Conservation (phyloP, 2,797 vertebrate species). For the Ctenopoma kingsleyae region DNA sequence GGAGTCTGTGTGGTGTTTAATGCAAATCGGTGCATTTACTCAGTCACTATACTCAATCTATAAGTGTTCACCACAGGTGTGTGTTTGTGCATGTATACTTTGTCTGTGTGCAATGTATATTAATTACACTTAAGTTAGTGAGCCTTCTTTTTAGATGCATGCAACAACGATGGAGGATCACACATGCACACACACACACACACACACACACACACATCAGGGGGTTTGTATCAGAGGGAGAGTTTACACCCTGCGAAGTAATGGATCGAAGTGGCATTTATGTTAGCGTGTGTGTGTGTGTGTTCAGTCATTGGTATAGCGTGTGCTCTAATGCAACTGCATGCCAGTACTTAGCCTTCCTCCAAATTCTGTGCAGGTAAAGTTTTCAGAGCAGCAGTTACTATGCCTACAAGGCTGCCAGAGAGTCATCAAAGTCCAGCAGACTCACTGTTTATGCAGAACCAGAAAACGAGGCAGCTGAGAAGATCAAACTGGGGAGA, state of each 20-base stretch:
- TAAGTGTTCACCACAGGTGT: not conserved
- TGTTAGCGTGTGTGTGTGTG: conserved; percentile 22
- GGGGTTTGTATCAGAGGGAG: conserved; percentile 32
- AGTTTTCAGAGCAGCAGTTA: conserved; percentile 49
- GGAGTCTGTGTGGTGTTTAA: conserved; percentile 2
- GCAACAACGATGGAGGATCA: conserved; percentile 17
- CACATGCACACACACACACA: not conserved
- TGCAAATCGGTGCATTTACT: conserved; percentile 22
- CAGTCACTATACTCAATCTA: conserved; percentile 2
- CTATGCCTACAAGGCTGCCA: conserved; percentile 55
- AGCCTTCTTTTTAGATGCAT: conserved; percentile 14
- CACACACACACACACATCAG: conserved; percentile 2
- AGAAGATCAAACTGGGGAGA: conserved; percentile 50
- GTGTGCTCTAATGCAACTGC: not conserved
- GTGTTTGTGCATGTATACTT: not conserved
- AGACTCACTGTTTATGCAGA: conserved; percentile 57
- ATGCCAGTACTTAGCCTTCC: conserved; percentile 30
- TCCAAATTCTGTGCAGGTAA: conserved; percentile 30
- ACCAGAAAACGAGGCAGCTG: conserved; percentile 37
- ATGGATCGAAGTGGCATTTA: conserved; percentile 40
- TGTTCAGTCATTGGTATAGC: not conserved
- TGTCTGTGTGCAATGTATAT: not conserved
- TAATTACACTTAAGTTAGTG: conserved; percentile 27
- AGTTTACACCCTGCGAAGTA: conserved; percentile 35
- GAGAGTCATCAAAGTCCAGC: conserved; percentile 61